Evolutionary conservation across 2,797 vertebrate species (phyloP).

Genomic region (Caiman crocodilus): DNA sequence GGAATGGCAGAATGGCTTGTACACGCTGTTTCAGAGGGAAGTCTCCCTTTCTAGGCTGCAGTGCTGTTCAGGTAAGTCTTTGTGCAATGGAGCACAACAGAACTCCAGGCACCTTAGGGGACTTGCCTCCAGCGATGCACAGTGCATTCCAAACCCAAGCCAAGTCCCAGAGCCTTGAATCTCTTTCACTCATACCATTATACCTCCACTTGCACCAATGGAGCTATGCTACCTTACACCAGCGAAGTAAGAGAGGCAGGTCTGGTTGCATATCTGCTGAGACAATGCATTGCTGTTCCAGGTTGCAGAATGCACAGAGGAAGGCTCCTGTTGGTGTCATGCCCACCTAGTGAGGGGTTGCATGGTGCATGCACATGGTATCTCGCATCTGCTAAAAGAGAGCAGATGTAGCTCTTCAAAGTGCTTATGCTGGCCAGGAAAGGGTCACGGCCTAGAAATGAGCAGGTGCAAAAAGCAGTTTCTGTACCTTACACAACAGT

Average conservation of each 20-base stretch:
- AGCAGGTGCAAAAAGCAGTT: no score
- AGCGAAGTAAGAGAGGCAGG: neutral
- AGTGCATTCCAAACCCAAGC: neutral
- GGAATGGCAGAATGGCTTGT: neutral
- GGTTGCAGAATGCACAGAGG: neutral
- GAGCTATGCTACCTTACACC: neutral
- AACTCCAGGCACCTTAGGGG: neutral
- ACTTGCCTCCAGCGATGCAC: neutral
- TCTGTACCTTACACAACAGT: no score
- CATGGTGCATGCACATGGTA: neutral
- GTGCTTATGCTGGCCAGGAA: neutral
- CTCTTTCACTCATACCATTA: accelerated
- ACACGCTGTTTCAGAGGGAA: neutral
- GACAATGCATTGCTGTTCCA: neutral
- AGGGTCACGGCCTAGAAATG: neutral
- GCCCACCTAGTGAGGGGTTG: neutral
- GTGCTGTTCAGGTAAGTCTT: neutral
- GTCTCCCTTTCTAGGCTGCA: neutral
- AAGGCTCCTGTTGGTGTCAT: neutral
- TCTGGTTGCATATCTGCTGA: neutral
- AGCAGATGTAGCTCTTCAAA: neutral
- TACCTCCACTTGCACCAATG: neutral
- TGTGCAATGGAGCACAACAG: neutral
- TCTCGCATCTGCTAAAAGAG: neutral
- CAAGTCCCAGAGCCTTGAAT: neutral